Percentiles rank a stretch among this genome's conserved stretches.
phyloP scores from a whole-genome alignment of 2,888 invertebrate species.

The Phengaris alcon region DNA sequence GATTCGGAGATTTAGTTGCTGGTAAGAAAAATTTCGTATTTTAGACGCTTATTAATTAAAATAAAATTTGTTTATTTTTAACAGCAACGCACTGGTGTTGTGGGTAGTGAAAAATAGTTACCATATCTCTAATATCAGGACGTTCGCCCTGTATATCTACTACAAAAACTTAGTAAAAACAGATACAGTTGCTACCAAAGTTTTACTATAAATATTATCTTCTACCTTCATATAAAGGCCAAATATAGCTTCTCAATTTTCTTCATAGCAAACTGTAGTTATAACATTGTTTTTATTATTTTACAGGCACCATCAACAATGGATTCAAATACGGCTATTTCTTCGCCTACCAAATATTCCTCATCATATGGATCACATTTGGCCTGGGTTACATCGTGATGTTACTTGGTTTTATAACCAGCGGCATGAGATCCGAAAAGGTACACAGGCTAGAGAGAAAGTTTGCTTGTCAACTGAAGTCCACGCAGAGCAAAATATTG shows the following conservation, averaged over 20 bases:
- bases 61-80: no score
- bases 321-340: constrained; percentile 81
- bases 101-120: no score
- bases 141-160: no score
- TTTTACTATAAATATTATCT: no score
- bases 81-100: no score
- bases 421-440: constrained; percentile 86
- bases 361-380: constrained; percentile 94
- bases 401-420: constrained; percentile 91
- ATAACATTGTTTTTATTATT: background rate
- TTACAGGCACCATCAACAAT: constrained; percentile 72
- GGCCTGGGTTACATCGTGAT: constrained; percentile 94
- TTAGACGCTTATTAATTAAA: no score
- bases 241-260: background rate
- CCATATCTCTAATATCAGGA: no score
- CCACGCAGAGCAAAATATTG: constrained; percentile 88
- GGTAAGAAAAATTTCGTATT: constrained; percentile 67
- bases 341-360: constrained; percentile 87
- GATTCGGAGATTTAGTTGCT: constrained; percentile 95
- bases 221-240: background rate
- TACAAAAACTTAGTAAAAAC: no score
- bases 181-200: no score
- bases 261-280: background rate
- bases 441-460: constrained; percentile 87
- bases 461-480: constrained; percentile 86